Conservation (phyloP, 2,888 invertebrate species). For the Drosophila paramelanica region DNA sequence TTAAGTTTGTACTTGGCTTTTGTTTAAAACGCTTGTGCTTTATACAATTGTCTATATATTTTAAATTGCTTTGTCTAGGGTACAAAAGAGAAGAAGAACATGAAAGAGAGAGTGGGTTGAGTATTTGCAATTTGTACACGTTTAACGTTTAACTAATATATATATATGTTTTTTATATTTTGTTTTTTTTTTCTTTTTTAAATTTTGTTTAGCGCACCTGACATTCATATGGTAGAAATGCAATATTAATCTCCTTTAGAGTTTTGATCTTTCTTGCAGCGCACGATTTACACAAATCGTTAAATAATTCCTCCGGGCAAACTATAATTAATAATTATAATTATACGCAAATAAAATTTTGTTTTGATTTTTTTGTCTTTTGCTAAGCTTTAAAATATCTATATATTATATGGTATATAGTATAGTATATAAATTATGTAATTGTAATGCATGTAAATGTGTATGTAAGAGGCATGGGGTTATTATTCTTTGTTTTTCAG, state of each 20-base stretch:
- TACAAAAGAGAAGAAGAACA: conserved; percentile 15
- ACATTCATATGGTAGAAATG: conserved; percentile 98
- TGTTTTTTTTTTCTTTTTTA: conserved; percentile 16
- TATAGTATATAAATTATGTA: conserved; percentile 19
- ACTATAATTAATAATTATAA: conserved; percentile 87
- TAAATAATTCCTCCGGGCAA: conserved; percentile 98
- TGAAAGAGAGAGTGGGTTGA: conserved; percentile 11
- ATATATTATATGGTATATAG: conserved; percentile 4
- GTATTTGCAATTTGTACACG: conserved; percentile 33
- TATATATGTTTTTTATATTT: conserved; percentile 11
- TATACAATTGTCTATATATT: conserved; percentile 2
- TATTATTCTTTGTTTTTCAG: not conserved
- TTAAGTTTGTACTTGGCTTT: not conserved
- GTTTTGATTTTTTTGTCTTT: conserved; percentile 15
- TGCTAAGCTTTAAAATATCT: conserved; percentile 11
- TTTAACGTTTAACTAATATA: conserved; percentile 20
- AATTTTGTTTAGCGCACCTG: conserved; percentile 89
- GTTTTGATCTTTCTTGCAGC: conserved; percentile 98
- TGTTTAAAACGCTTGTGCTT: not conserved
- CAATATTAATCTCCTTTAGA: conserved; percentile 99
- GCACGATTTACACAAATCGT: conserved; percentile 97
- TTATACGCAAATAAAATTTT: conserved; percentile 65
- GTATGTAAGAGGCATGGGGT: conserved; percentile 1
- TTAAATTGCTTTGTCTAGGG: conserved; percentile 3
- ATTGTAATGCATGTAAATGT: conserved; percentile 19